phyloP scores from a whole-genome alignment of 2,888 invertebrate species.

The Scotopteryx bipunctaria region DNA sequence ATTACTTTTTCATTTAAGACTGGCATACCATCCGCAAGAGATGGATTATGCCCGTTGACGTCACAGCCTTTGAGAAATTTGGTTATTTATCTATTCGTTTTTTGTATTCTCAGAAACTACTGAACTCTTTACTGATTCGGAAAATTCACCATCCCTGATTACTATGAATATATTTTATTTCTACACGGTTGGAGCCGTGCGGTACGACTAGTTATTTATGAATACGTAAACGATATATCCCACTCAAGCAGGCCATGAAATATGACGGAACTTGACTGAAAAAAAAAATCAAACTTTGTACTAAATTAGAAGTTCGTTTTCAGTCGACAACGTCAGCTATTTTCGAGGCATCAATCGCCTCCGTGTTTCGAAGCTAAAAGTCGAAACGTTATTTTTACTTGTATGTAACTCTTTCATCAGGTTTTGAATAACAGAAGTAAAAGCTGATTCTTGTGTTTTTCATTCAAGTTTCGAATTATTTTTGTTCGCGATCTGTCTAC shows the following conservation, averaged over 20 bases:
- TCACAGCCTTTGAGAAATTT: too few species aligned
- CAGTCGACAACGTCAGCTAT: slow-evolving; percentile 58
- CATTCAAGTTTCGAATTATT: not conserved
- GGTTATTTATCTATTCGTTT: too few species aligned
- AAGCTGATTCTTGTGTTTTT: not conserved
- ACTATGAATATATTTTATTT: too few species aligned
- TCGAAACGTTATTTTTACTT: slow-evolving; percentile 44
- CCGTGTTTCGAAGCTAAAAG: slow-evolving; percentile 53
- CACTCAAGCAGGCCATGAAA: slow-evolving; percentile 8
- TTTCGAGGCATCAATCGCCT: slow-evolving; percentile 68
- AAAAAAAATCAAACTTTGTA: slow-evolving; percentile 43
- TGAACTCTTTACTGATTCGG: too few species aligned
- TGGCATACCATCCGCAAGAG: too few species aligned
- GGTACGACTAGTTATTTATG: slow-evolving; percentile 9
- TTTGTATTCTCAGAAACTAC: not conserved
- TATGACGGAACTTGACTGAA: slow-evolving; percentile 48
- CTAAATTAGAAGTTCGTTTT: slow-evolving; percentile 67
- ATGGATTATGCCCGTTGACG: too few species aligned
- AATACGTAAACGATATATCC: slow-evolving; percentile 11
- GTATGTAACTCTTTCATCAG: slow-evolving; percentile 41
- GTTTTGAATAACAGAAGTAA: slow-evolving; percentile 18
- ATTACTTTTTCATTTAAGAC: too few species aligned
- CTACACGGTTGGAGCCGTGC: too few species aligned
- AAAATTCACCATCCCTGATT: too few species aligned
- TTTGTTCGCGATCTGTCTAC: too few species aligned